Evolutionary conservation across 1,140 invertebrate genomes (phyloP), one percentile per base, ranked within the genome.

Genomic region (Hyles euphorbiae): DNA sequence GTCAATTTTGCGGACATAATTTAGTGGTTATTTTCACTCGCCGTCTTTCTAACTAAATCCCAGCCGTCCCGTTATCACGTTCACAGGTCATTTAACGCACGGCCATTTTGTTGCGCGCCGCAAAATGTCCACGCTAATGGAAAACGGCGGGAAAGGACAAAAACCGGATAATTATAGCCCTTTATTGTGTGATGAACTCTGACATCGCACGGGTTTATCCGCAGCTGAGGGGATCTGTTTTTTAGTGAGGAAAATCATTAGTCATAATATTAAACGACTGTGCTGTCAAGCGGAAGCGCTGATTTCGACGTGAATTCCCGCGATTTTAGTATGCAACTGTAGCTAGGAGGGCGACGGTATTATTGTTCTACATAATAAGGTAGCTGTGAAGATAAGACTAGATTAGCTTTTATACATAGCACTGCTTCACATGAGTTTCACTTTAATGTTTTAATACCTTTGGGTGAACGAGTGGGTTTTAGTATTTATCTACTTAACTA

Each of bases 61-160:
- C n/a, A 32, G 40, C 34, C 54, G 0, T n/a, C 22, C 34, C 52
- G 56, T 67, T 69, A 72, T 72, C 67, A 60, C 51, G 57, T 69
- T 72, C 61, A 69, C 70, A 72, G 61, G 58, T 56, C 70, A 72
- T 72, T 72, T 65, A 58, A 43, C 54, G 36, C 56, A 56, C 54
- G 65, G 43, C 66, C 71, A 74, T 74, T 74, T 71, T 71, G 68
- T 63, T 58, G 65, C 57, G 59, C 54, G 52, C 55, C 49, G 55
- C 58, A 47, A 58, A 71, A 67, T 66, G 64, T 58, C 60, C 54
- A 48, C 60, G 62, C 55, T 70, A 71, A 74, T 69, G 67, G 68
- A 68, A 56, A 58, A 11, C 56, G 56, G 52, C 56, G 61, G 53
- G 53, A 56, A 47, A 56, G 49, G 61, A 56, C 61, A 56, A 59